Conservation (phyloP, 2,888 invertebrate genomes). For the Drosophila gaucha region DNA sequence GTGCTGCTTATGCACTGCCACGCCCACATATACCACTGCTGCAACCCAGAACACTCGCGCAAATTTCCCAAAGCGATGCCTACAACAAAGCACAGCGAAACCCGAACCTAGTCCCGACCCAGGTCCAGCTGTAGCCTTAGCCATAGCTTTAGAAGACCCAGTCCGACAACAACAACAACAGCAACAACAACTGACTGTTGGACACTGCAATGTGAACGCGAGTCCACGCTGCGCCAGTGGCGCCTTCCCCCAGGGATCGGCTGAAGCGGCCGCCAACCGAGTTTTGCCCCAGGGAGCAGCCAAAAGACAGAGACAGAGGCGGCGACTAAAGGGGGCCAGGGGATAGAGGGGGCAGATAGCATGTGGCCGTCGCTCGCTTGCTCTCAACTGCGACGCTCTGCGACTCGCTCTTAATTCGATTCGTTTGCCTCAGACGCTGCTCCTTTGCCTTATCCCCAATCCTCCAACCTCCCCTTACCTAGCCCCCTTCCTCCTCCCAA, state of each 20-base stretch:
- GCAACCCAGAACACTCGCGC: constrained; percentile 63
- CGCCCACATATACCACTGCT: constrained; percentile 42
- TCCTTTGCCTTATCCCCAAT: constrained; percentile 45
- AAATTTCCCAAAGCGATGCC: constrained; percentile 77
- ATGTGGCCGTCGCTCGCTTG: constrained; percentile 44
- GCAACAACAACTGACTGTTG: constrained; percentile 29
- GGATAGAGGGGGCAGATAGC: constrained; percentile 42
- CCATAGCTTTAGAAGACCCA: constrained; percentile 9
- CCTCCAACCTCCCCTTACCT: constrained; percentile 3
- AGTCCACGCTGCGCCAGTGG: constrained; percentile 57
- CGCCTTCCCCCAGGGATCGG: constrained; percentile 64
- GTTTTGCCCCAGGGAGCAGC: constrained; percentile 13
- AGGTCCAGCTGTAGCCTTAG: constrained; percentile 14
- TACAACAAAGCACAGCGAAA: constrained; percentile 38
- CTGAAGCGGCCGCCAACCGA: constrained; percentile 61
- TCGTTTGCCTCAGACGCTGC: constrained; percentile 76
- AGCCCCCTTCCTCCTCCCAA: constrained; percentile 8
- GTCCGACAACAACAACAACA: constrained; percentile 33
- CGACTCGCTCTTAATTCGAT: constrained; percentile 83
- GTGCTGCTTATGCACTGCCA: constrained; percentile 42
- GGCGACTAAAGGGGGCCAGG: neutral
- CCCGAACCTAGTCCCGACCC: constrained; percentile 23
- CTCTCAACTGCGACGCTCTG: constrained; percentile 28
- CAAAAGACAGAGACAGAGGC: constrained; percentile 8
- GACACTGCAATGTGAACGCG: constrained; percentile 41